Evolutionary conservation across 2,113 vertebrate species (phyloP).

Genomic region (Zeus faber): DNA sequence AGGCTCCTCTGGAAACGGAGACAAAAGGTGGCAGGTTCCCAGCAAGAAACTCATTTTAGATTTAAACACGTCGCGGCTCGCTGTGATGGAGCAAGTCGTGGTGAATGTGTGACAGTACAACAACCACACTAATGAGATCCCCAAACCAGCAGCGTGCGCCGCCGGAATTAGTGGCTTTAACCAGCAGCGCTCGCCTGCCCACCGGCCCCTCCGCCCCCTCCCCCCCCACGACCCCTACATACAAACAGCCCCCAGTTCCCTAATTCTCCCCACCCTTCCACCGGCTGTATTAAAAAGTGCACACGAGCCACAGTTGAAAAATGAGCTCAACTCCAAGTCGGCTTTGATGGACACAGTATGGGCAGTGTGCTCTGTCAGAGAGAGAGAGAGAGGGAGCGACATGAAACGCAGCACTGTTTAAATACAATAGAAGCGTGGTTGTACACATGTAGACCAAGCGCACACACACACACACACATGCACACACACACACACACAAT

Average conservation of each 20-base stretch:
- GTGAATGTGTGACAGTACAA: constrained; percentile 66
- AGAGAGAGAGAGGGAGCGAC: constrained; percentile 41
- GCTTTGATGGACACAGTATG: constrained; percentile 41
- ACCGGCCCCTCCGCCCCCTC: constrained; percentile 7
- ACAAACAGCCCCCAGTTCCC: constrained; percentile 5
- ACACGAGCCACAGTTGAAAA: constrained; percentile 61
- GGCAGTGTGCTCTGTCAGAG: constrained; percentile 29
- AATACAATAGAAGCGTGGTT: constrained; percentile 40
- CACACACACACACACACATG: constrained; percentile 10
- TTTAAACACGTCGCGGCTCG: constrained; percentile 65
- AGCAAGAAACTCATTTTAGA: constrained; percentile 68
- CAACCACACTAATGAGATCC: constrained; percentile 71
- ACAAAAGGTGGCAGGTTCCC: constrained; percentile 42
- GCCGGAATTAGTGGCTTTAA: constrained; percentile 61
- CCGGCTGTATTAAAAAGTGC: constrained; percentile 70
- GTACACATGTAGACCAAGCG: constrained; percentile 31
- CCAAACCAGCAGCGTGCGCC: constrained; percentile 38
- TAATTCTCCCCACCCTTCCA: constrained; percentile 49
- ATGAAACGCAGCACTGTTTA: constrained; percentile 47
- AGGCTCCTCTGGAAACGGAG: constrained; percentile 42
- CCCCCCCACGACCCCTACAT: constrained; percentile 2
- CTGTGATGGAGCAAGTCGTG: constrained; percentile 66
- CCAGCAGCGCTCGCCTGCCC: not conserved
- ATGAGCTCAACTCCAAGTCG: constrained; percentile 63
- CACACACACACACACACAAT: not conserved